phyloP scores from a whole-genome alignment of 1,140 invertebrate genomes.

The Drosophila jambulina region DNA sequence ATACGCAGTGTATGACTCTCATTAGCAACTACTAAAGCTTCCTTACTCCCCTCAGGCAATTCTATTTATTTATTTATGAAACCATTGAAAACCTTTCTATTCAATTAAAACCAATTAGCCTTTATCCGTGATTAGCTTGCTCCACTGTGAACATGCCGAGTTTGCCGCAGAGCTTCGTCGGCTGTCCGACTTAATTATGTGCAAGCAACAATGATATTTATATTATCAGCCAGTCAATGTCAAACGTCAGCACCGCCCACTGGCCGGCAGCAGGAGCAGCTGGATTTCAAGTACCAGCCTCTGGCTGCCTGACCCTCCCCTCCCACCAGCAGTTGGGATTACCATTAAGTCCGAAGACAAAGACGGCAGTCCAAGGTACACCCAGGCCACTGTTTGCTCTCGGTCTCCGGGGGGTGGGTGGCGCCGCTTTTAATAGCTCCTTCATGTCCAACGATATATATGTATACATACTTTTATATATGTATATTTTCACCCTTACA shows the following conservation, averaged over 20 bases:
- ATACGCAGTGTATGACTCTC: neutral
- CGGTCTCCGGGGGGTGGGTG: neutral
- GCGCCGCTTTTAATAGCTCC: conserved; percentile 45
- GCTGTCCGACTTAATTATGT: conserved; percentile 73
- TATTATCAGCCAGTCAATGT: conserved; percentile 76
- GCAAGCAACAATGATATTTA: conserved; percentile 82
- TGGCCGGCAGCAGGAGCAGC: conserved; percentile 16
- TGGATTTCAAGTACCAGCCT: conserved; percentile 15
- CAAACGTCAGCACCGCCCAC: conserved; percentile 45
- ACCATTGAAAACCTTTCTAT: neutral
- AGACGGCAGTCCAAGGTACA: conserved; percentile 37
- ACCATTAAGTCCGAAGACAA: conserved; percentile 54
- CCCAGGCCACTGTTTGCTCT: conserved; percentile 10
- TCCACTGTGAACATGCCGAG: conserved; percentile 32
- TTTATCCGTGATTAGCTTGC: neutral
- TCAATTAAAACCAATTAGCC: neutral
- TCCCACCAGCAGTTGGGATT: conserved; percentile 25
- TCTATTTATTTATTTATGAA: neutral
- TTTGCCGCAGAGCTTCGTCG: conserved; percentile 64
- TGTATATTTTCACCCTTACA: conserved; percentile 5
- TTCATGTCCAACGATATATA: conserved; percentile 12
- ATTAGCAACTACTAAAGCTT: neutral
- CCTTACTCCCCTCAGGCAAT: neutral
- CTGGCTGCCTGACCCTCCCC: neutral
- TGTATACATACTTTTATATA: neutral